Evolutionary conservation across 2,113 vertebrate species (phyloP).

Genomic region (Bagarius yarrelli): DNA sequence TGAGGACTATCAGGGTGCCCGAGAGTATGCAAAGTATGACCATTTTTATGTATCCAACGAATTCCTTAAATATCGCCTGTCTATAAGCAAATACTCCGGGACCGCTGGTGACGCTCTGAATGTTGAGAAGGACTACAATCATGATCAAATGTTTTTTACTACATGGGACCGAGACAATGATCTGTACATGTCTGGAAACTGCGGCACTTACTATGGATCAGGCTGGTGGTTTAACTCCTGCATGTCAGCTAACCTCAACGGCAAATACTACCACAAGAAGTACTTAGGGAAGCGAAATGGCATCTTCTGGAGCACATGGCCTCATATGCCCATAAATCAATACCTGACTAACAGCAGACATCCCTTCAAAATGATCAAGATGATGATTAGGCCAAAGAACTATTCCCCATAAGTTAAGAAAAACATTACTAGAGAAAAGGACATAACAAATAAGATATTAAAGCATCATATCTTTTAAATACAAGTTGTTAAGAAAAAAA

Average conservation of each 20-base stretch:
- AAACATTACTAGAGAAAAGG: not conserved
- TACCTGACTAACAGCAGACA: slow-evolving; percentile 80
- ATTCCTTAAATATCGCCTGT: slow-evolving; percentile 84
- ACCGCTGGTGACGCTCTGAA: slow-evolving; percentile 89
- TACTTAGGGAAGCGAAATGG: slow-evolving; percentile 92
- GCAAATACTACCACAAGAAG: slow-evolving; percentile 90
- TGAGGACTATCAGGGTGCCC: slow-evolving; percentile 84
- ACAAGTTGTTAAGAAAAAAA: not conserved
- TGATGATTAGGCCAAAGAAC: slow-evolving; percentile 92
- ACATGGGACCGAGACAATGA: slow-evolving; percentile 93
- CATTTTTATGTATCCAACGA: slow-evolving; percentile 92
- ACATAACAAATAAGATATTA: not conserved
- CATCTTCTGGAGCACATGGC: slow-evolving; percentile 97
- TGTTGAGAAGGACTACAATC: slow-evolving; percentile 85
- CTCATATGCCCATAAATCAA: slow-evolving; percentile 71
- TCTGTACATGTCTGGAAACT: slow-evolving; percentile 86
- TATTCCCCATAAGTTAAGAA: slow-evolving; percentile 73
- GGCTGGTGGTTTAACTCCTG: slow-evolving; percentile 99
- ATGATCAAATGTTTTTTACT: slow-evolving; percentile 91
- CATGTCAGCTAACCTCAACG: slow-evolving; percentile 95
- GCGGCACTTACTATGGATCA: slow-evolving; percentile 88
- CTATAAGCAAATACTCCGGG: slow-evolving; percentile 84
- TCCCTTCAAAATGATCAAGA: slow-evolving; percentile 86
- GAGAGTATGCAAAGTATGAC: slow-evolving; percentile 85
- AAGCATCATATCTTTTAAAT: slow-evolving; percentile 7